Base-by-base conservation (phyloP, 2,113 vertebrate genomes). In the Crotophaga sulcirostris region DNA sequence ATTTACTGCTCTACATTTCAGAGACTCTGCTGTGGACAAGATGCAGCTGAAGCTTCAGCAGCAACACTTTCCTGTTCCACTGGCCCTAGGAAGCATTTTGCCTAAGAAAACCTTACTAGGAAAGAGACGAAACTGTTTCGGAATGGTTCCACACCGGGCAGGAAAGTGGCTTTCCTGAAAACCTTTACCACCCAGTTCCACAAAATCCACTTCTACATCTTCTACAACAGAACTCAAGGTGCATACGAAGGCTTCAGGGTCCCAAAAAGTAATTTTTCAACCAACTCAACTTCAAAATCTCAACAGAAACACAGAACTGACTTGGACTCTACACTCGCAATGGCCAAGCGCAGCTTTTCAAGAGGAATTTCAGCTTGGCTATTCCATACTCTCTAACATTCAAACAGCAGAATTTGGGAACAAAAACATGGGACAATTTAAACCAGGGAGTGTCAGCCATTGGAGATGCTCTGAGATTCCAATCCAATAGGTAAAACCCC, bases 161-260 rank as follows among this genome's bases (percentile, higher is more conserved):
- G 14, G 45, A 44, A 16, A 0, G 0, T 0, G 59, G 56, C 36
- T 63, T 76, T 38, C 58, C 79, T 36, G 15, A 47, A 67, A 62
- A 24, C 0, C 0, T 28, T 10, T 14, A 10, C 6, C 16, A 6
- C 10, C 4, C 12, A 10, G 25, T 59, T 2, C 26, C 1, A 52
- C 0, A 0, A 4, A 68, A 58, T 2, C 31, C 16, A 3, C 3
- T 19, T 8, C 42, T 19, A 20, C 2, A 21, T 25, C 0, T 31
- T 4, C 29, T 29, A 3, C 13, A 3, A 13, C 6, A 14, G 40
- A 38, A 5, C 10, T 59, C 13, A 9, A 33, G 42, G 17, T 2
- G 21, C 3, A 4, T 0, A 8, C 4, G 8, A 54, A 79, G 36
- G 28, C n/a, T 74, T 76, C 3, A 11, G 4, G 62, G 26, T 13